Evolutionary conservation across 2,888 invertebrate species (phyloP).

Genomic region (Phortica okadai): DNA sequence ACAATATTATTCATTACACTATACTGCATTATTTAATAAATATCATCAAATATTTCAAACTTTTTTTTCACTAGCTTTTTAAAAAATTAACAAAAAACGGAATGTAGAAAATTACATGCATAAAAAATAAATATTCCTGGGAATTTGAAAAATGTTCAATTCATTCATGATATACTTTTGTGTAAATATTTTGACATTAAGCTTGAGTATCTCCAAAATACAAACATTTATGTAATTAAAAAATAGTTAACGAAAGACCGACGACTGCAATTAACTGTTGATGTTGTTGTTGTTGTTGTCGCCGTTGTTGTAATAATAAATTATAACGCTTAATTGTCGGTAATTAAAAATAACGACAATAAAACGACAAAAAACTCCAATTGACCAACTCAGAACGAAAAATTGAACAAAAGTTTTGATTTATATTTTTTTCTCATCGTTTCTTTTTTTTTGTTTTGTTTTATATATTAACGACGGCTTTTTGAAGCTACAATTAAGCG

Average conservation of each 20-base stretch:
- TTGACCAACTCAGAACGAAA: not conserved
- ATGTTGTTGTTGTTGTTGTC: not conserved
- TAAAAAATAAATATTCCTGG: too few relatives aligned
- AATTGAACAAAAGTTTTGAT: slow-evolving; percentile 26
- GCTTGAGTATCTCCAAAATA: slow-evolving; percentile 35
- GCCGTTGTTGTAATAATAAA: slow-evolving; percentile 50
- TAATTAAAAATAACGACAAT: slow-evolving; percentile 45
- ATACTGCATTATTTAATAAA: too few relatives aligned
- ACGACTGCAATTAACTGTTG: slow-evolving; percentile 49
- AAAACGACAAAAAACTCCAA: slow-evolving; percentile 34
- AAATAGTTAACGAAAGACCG: slow-evolving; percentile 55
- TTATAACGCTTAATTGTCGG: slow-evolving; percentile 50
- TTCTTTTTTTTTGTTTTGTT: slow-evolving; percentile 39
- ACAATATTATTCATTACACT: too few relatives aligned
- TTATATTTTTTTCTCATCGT: not conserved
- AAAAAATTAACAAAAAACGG: too few relatives aligned
- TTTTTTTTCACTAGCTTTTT: too few relatives aligned
- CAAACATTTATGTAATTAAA: slow-evolving; percentile 32
- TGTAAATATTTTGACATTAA: slow-evolving; percentile 44
- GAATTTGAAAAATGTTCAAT: not conserved
- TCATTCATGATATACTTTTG: not conserved
- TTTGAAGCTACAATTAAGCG: not conserved
- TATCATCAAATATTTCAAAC: too few relatives aligned
- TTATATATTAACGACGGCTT: slow-evolving; percentile 9
- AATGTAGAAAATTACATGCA: too few relatives aligned